A percentile compares a stretch with the other conserved stretches of the same genome.
phyloP scores from a whole-genome alignment of 2,113 vertebrate species.

The Argyrosomus japonicus region DNA sequence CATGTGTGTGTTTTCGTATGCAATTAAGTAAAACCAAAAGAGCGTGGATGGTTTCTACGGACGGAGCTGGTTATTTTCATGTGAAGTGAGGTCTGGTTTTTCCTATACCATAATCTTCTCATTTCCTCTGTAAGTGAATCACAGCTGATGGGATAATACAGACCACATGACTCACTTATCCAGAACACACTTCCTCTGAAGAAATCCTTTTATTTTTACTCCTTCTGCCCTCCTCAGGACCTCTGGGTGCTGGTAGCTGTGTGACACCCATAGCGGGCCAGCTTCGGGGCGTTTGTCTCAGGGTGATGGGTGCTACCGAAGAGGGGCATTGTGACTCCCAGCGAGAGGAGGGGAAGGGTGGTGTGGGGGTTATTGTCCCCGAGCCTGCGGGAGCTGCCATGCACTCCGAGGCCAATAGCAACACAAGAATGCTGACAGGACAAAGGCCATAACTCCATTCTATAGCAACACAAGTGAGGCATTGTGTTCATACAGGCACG shows the following conservation, averaged over 20 bases:
- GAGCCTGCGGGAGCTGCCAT: constrained; percentile 76
- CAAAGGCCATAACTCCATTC: constrained; percentile 85
- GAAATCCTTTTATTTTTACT: constrained; percentile 28
- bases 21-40: constrained; percentile 47
- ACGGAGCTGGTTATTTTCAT: constrained; percentile 41
- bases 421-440: constrained; percentile 80
- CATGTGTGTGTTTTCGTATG: constrained; percentile 27
- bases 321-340: constrained; percentile 69
- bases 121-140: constrained; percentile 66
- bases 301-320: constrained; percentile 67
- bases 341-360: constrained; percentile 48
- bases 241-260: constrained; percentile 39
- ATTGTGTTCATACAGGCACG: constrained; percentile 80
- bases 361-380: constrained; percentile 68
- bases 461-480: constrained; percentile 77
- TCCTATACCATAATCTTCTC: constrained; percentile 51
- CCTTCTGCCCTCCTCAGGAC: background rate
- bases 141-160: constrained; percentile 65
- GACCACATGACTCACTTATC: constrained; percentile 64
- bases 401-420: constrained; percentile 73
- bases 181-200: constrained; percentile 53
- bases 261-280: constrained; percentile 48
- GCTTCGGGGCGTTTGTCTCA: constrained; percentile 44
- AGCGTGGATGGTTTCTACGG: constrained; percentile 29
- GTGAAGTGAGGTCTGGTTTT: constrained; percentile 25